Conservation (phyloP, 2,888 invertebrate genomes). For the Linnaemya tessellans region DNA sequence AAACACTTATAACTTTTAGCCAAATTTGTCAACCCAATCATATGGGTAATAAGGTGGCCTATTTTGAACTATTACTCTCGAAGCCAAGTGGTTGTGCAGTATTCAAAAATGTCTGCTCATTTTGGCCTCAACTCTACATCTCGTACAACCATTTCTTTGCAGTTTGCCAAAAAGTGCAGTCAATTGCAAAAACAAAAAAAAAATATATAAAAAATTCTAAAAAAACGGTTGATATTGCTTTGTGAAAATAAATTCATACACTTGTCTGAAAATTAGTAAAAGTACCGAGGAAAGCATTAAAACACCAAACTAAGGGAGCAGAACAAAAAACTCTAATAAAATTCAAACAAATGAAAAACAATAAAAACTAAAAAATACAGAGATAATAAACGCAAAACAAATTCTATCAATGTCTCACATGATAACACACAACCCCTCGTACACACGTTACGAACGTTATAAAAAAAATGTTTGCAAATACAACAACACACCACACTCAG, state of each 20-base stretch:
- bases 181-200: slow-evolving; percentile 44
- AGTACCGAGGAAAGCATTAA: slow-evolving; percentile 41
- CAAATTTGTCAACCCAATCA: too few relatives aligned
- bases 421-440: slow-evolving; percentile 31
- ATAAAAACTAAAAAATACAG: slow-evolving; percentile 43
- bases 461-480: slow-evolving; percentile 11
- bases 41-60: too few relatives aligned
- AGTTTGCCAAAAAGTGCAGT: slow-evolving; percentile 53
- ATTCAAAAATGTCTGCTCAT: background rate
- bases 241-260: slow-evolving; percentile 61
- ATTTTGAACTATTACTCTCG: too few relatives aligned
- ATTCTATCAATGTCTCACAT: slow-evolving; percentile 67
- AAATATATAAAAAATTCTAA: too few relatives aligned
- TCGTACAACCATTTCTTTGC: background rate
- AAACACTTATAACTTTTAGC: too few relatives aligned
- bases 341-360: slow-evolving; percentile 21
- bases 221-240: too few relatives aligned
- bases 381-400: slow-evolving; percentile 62
- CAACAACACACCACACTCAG: slow-evolving; percentile 18
- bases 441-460: slow-evolving; percentile 19
- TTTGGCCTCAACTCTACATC: background rate
- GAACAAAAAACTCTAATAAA: slow-evolving; percentile 42
- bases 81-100: too few relatives aligned
- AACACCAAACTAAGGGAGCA: slow-evolving; percentile 45
- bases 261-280: slow-evolving; percentile 65